Evolutionary conservation across 2,797 vertebrate genomes (phyloP).

Genomic region (Danio jaintianensis): DNA sequence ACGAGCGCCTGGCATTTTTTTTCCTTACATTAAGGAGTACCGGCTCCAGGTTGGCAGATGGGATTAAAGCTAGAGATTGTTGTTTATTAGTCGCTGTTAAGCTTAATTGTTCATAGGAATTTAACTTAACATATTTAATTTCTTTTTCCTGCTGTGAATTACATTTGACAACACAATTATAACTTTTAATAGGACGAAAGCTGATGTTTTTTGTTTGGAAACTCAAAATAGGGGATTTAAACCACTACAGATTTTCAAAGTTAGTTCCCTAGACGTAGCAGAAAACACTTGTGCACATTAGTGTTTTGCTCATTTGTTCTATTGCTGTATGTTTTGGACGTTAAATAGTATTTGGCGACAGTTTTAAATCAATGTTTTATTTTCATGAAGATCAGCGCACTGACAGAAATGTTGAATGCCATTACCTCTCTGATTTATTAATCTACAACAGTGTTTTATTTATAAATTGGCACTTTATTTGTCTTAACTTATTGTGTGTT

Average conservation of each 20-base stretch:
- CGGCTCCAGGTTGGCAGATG: constrained; percentile 57
- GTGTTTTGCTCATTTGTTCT: constrained; percentile 2
- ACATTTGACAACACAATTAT: constrained; percentile 31
- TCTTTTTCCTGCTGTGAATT: constrained; percentile 56
- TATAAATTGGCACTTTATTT: constrained; percentile 40
- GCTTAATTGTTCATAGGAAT: constrained; percentile 56
- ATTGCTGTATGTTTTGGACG: constrained; percentile 3
- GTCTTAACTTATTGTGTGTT: constrained; percentile 54
- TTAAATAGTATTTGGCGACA: background rate
- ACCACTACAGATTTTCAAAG: constrained; percentile 37
- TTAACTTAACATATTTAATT: constrained; percentile 55
- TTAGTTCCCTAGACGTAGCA: constrained; percentile 13
- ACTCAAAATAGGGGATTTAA: constrained; percentile 4
- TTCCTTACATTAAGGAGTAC: constrained; percentile 84
- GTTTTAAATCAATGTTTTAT: background rate
- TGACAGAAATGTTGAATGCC: constrained; percentile 64
- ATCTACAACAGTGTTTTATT: constrained; percentile 62
- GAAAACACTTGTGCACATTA: background rate
- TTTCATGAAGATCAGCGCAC: constrained; percentile 42
- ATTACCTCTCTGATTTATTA: constrained; percentile 66
- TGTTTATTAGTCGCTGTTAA: constrained; percentile 60
- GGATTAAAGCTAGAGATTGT: constrained; percentile 65
- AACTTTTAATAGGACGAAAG: constrained; percentile 15
- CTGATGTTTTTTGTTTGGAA: background rate
- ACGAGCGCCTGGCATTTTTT: constrained; percentile 67